A percentile compares a stretch with the other conserved stretches of the same genome.
Evolutionary conservation across 2,113 vertebrate genomes (phyloP).

Genomic region (Phaethon lepturus): DNA sequence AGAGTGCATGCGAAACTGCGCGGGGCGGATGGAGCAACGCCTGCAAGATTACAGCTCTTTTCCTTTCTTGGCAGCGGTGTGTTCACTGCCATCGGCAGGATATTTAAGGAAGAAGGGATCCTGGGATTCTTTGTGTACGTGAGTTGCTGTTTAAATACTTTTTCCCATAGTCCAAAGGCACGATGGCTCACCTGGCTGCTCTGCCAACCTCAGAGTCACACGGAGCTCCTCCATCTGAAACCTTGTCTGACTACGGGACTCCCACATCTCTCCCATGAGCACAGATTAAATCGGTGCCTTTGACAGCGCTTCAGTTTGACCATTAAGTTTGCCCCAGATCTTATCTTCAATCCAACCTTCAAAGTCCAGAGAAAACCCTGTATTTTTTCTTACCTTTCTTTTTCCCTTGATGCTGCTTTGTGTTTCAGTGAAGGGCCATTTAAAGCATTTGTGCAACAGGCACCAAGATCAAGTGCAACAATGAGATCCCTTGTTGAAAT

Average conservation of each 20-base stretch:
- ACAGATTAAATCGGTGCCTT: neutral
- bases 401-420: neutral
- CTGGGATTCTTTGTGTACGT: constrained; percentile 90
- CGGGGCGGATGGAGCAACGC: neutral
- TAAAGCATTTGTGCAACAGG: constrained; percentile 14
- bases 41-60: neutral
- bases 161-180: neutral
- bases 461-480: neutral
- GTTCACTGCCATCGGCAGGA: constrained; percentile 82
- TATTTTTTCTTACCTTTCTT: neutral
- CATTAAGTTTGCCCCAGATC: neutral
- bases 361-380: neutral
- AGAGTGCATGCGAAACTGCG: accelerated
- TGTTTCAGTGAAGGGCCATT: neutral
- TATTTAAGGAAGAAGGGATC: constrained; percentile 89
- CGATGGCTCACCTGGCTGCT: neutral
- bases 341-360: neutral
- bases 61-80: constrained; percentile 77
- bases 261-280: neutral
- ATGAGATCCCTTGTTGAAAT: neutral
- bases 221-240: neutral
- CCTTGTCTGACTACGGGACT: neutral
- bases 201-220: neutral
- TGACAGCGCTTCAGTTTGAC: neutral
- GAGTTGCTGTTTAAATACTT: constrained; percentile 55